Base-by-base conservation (phyloP, 2,888 invertebrate genomes). In the Sarcophaga variegata region DNA sequence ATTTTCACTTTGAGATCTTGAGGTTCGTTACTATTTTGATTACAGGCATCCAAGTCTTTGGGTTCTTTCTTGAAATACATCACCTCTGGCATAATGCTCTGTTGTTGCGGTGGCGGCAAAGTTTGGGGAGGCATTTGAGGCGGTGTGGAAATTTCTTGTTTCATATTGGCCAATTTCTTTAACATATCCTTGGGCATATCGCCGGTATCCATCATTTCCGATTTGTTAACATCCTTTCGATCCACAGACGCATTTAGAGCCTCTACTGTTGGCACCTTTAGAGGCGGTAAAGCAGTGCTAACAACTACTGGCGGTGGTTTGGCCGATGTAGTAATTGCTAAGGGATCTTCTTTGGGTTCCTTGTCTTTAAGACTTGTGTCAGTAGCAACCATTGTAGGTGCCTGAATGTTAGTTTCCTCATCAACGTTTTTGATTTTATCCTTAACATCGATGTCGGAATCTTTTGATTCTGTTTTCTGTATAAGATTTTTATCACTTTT, bases 1-100 rank as follows among this genome's bases (percentile, higher is more conserved):
- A 96, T 96, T 90, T 96, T 96, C 54, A 96, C 96, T 91, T 96
- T 96, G 80, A 96, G 93, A 92, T 96, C 96, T 90, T 96, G 96
- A 10, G 96, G 96, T 90, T 96, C 96, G 92, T 94, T 95, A 87
- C 93, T 93, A 72, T 93, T 94, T 84, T 93, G 93, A 90, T 93
- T 93, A 86, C 93, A 93, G 71, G 92, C 92, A 82, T 94, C 94
- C 88, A 92, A 91, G 80, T 94, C 93, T 88, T 94, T 92, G 0
- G 93, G 94, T 86, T 94, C 94, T 75, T 94, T 94, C 70, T 94
- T 94, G 91, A 95, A 95, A 89, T 95, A 95, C 17, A 96, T 94
- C 91, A 96, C 96, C 77, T 94, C 92, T 10, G 90, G 90, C 45
- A 91, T 85, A 47, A 90, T 86, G 37, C 79, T 80, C 4, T 75